Percentiles rank a stretch among this genome's conserved stretches.
phyloP scores from a whole-genome alignment of 2,888 invertebrate species.

The Rhagium mordax region DNA sequence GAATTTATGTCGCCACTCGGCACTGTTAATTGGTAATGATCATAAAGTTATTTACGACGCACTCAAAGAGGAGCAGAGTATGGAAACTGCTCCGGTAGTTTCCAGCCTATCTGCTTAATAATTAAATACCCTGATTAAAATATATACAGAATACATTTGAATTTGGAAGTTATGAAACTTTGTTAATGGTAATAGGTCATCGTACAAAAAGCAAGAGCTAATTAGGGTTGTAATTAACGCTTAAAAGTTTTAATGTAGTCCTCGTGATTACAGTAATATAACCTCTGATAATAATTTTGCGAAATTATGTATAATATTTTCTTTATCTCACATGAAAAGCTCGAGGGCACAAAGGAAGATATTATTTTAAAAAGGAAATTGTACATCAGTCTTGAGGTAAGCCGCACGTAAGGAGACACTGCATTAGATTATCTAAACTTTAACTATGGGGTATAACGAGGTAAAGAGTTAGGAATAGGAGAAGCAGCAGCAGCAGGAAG shows the following conservation, averaged over 20 bases:
- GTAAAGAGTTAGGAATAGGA: neutral
- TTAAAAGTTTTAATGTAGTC: conserved; percentile 35
- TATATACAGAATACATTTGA: neutral
- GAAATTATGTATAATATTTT: conserved; percentile 12
- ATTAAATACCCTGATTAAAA: conserved; percentile 9
- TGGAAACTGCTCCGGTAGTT: neutral
- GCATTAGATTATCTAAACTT: neutral
- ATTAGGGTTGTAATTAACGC: conserved; percentile 37
- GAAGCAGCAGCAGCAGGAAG: neutral
- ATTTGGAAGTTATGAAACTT: neutral
- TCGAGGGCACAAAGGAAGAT: neutral
- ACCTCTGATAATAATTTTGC: neutral
- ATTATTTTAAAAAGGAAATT: neutral
- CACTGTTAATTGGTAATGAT: neutral
- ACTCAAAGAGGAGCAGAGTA: neutral
- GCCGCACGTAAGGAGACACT: neutral
- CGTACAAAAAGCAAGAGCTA: conserved; percentile 36
- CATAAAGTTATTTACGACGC: neutral
- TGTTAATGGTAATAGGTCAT: conserved; percentile 21
- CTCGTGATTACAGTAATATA: neutral
- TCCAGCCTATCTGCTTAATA: neutral
- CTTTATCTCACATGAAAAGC: neutral
- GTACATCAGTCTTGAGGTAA: neutral
- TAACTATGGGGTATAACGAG: neutral
- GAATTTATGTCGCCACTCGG: neutral